phyloP scores from a whole-genome alignment of 2,113 vertebrate species.

The Chunga burmeisteri region DNA sequence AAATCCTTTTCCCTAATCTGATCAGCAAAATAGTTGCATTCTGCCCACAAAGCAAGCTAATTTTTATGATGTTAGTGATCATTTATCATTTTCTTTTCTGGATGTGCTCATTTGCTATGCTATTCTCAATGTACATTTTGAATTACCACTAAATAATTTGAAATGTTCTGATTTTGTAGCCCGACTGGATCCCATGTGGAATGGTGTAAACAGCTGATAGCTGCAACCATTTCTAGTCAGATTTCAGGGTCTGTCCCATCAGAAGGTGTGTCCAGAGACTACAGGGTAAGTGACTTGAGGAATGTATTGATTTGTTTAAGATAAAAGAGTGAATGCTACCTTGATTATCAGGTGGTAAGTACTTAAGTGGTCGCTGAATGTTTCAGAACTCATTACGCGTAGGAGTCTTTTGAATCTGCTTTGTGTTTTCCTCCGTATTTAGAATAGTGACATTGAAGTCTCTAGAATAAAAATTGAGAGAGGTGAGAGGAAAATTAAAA shows the following conservation, averaged over 20 bases:
- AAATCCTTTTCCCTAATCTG: neutral
- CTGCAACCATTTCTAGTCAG: constrained; percentile 96
- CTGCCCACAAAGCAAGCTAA: neutral
- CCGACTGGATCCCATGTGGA: constrained; percentile 94
- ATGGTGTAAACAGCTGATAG: constrained; percentile 99
- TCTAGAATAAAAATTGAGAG: neutral
- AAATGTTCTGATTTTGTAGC: constrained; percentile 73
- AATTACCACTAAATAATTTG: neutral
- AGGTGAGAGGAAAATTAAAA: neutral
- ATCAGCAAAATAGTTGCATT: neutral
- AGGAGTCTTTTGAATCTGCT: neutral
- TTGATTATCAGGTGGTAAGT: neutral
- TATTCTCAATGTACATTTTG: neutral
- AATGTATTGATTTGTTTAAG: neutral
- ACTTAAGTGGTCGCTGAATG: neutral
- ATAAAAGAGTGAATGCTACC: neutral
- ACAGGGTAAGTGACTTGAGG: constrained; percentile 79
- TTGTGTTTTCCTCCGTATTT: neutral
- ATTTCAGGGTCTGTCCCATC: constrained; percentile 82
- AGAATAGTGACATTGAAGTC: neutral
- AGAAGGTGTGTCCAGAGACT: constrained; percentile 82
- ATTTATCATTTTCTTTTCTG: neutral
- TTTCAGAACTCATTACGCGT: neutral
- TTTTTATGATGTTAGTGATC: neutral
- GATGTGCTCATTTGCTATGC: neutral